These are phyloP conservation scores for Haliclystus octoradiatus DNA, from an alignment of 30 jellyfish, hydroid and myxozoan species.

Conservation along the genomic window DNA sequence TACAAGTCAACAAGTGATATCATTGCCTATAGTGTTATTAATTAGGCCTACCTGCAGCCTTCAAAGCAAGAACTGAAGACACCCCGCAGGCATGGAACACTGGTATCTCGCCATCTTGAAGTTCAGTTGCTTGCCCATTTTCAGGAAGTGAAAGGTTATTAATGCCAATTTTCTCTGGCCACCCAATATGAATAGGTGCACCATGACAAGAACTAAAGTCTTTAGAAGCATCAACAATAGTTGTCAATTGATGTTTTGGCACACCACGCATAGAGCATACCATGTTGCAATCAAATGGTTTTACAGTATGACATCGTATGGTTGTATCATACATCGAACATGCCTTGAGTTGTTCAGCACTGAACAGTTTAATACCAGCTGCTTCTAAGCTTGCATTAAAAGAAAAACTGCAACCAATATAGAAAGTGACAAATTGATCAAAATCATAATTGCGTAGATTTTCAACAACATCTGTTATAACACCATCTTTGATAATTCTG, in stretches of 20 bases:
- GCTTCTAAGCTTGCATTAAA: slow-evolving; percentile 51
- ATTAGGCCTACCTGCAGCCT: slow-evolving; percentile 48
- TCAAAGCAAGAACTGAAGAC: slow-evolving; percentile 60
- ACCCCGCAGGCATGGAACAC: slow-evolving; percentile 97
- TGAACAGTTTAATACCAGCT: slow-evolving; percentile 47
- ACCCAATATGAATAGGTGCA: slow-evolving; percentile 90
- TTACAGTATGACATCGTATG: slow-evolving; percentile 40
- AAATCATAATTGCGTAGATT: slow-evolving; percentile 19
- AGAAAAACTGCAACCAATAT: slow-evolving; percentile 88
- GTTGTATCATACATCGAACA: slow-evolving; percentile 63
- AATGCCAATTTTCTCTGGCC: slow-evolving; percentile 64
- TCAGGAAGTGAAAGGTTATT: slow-evolving; percentile 14
- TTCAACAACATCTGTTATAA: not conserved
- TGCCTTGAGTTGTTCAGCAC: slow-evolving; percentile 24
- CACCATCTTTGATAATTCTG: slow-evolving; percentile 44
- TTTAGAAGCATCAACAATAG: slow-evolving; percentile 27
- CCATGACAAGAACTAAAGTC: slow-evolving; percentile 81
- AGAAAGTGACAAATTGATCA: slow-evolving; percentile 70
- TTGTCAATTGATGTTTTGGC: slow-evolving; percentile 26
- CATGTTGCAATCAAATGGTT: slow-evolving; percentile 58
- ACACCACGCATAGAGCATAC: slow-evolving; percentile 76
- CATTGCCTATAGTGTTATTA: not conserved
- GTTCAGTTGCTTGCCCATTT: slow-evolving; percentile 29
- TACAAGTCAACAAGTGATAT: not conserved
- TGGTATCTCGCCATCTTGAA: slow-evolving; percentile 70